These are phyloP conservation scores for Cerastoderma edule DNA, from an alignment of 2,888 invertebrate genomes.

Conservation along the genomic window DNA sequence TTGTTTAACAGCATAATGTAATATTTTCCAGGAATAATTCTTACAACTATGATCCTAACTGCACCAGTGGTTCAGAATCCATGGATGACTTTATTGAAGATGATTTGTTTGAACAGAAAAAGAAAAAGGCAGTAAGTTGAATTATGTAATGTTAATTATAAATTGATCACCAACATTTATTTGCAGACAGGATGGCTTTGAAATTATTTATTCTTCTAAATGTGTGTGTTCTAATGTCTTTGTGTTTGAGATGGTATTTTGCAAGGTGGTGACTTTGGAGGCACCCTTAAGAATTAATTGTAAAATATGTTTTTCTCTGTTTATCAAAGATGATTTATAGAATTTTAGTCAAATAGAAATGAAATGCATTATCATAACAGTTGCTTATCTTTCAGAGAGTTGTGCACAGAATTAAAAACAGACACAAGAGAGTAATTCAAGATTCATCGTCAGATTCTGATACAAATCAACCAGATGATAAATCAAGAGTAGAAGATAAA, in stretches of 20 bases:
- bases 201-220: background rate
- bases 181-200: background rate
- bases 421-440: constrained; percentile 2
- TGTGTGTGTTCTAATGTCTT: background rate
- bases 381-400: background rate
- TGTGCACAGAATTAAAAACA: constrained; percentile 13
- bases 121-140: background rate
- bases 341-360: background rate
- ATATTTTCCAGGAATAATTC: constrained; percentile 43
- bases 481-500: background rate
- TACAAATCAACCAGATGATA: constrained; percentile 16
- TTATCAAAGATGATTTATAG: background rate
- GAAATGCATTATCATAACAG: background rate
- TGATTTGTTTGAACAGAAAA: constrained; percentile 6
- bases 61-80: constrained; percentile 60
- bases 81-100: constrained; percentile 49
- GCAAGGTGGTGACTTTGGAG: background rate
- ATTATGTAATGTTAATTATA: background rate
- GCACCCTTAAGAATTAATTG: background rate
- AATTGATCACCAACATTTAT: background rate
- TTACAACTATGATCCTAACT: constrained; percentile 58
- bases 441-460: constrained; percentile 9
- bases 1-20: background rate
- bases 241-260: background rate
- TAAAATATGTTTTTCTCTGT: background rate